Conservation (phyloP, 2,113 vertebrate species). For the Platichthys stellatus region DNA sequence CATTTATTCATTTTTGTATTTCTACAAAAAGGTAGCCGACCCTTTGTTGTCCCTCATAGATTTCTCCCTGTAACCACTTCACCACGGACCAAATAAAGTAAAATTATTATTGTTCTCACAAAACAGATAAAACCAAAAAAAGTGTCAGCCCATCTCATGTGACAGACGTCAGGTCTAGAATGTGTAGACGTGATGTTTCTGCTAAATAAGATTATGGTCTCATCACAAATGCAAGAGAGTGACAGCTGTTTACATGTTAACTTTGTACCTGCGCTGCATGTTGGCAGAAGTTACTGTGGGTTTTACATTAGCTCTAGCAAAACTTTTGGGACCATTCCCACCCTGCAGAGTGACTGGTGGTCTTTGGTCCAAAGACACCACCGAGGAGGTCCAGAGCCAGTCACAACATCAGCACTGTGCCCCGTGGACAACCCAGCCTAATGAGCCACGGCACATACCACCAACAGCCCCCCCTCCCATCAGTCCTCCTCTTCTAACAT, state of each 20-base stretch:
- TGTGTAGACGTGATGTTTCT: not conserved
- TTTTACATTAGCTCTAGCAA: conserved; percentile 2
- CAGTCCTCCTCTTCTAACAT: conserved; percentile 38
- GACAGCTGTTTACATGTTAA: conserved; percentile 15
- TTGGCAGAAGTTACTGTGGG: conserved; percentile 14
- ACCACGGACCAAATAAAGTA: not conserved
- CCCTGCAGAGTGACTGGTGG: conserved; percentile 13
- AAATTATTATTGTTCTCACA: not conserved
- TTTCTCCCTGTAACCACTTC: not conserved
- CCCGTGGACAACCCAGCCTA: conserved; percentile 61
- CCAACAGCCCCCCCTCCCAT: conserved; percentile 1
- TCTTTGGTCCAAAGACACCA: conserved; percentile 43
- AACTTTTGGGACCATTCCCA: no score
- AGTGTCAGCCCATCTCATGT: not conserved
- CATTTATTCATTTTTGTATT: no score
- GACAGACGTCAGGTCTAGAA: not conserved
- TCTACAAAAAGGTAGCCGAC: no score
- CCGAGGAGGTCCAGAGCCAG: conserved; percentile 56
- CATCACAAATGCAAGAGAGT: not conserved
- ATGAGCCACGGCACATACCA: conserved; percentile 62
- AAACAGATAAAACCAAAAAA: conserved; percentile 16
- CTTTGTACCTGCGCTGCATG: not conserved
- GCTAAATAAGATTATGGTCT: not conserved
- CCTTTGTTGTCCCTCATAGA: not conserved
- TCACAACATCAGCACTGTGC: conserved; percentile 60